Evolutionary conservation across 2,113 vertebrate species (phyloP).

Genomic region (Carettochelys insculpta): DNA sequence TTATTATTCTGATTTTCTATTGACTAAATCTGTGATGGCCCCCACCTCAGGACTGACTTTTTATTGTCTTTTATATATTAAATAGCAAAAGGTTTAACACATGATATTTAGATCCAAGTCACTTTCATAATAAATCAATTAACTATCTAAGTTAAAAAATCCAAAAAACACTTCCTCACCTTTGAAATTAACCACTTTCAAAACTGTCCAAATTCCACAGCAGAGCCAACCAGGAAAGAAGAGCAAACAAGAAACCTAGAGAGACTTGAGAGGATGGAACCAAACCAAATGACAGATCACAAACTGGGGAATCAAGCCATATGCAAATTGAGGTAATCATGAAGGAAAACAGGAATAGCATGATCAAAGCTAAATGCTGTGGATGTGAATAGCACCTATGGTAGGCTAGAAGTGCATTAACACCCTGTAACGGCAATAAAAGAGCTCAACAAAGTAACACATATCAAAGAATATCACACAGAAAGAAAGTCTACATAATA

Average conservation of each 20-base stretch:
- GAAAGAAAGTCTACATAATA: constrained; percentile 51
- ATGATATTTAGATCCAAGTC: not conserved
- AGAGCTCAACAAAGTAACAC: constrained; percentile 44
- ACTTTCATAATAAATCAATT: constrained; percentile 17
- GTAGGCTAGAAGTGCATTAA: constrained; percentile 55
- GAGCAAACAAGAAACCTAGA: constrained; percentile 53
- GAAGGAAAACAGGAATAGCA: constrained; percentile 51
- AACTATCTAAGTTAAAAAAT: constrained; percentile 17
- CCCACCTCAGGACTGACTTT: not conserved
- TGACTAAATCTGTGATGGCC: not conserved
- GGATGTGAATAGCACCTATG: constrained; percentile 40
- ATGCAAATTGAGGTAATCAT: constrained; percentile 61
- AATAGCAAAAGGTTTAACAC: not conserved
- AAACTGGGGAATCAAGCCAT: constrained; percentile 52
- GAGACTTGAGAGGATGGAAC: constrained; percentile 35
- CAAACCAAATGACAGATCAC: constrained; percentile 21
- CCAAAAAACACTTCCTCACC: constrained; percentile 21
- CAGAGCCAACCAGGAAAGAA: constrained; percentile 29
- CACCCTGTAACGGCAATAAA: constrained; percentile 49
- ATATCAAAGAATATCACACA: constrained; percentile 19
- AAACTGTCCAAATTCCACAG: constrained; percentile 36
- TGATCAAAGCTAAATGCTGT: constrained; percentile 50
- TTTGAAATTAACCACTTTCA: constrained; percentile 56
- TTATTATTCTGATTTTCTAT: constrained; percentile 5
- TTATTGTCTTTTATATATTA: not conserved